These are phyloP conservation scores for Hyposoter dolosus DNA, from an alignment of 2,888 invertebrate species.

Conservation along the genomic window DNA sequence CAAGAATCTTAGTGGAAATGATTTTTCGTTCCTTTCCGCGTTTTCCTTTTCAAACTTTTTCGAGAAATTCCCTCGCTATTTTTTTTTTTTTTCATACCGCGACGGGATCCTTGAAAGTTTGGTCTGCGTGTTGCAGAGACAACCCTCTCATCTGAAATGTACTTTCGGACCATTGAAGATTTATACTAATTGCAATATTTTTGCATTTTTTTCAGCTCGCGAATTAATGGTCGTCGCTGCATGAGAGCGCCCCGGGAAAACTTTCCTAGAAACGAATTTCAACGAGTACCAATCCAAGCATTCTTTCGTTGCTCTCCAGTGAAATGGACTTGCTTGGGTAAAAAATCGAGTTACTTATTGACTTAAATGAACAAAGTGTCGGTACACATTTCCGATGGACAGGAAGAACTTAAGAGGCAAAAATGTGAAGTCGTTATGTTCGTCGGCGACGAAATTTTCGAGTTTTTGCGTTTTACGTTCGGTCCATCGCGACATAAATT, in stretches of 20 bases:
- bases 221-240: conserved; percentile 2
- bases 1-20: not conserved
- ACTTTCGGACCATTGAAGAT: conserved; percentile 4
- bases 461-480: conserved; percentile 27
- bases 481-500: not conserved
- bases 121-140: not conserved
- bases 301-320: not conserved
- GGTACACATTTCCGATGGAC: not conserved
- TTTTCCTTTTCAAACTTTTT: not conserved
- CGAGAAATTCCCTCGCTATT: not conserved
- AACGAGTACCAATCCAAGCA: not conserved
- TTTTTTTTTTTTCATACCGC: not conserved
- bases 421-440: not conserved
- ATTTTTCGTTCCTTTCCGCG: not conserved
- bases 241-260: not conserved
- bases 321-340: not conserved
- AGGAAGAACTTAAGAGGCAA: conserved; percentile 17
- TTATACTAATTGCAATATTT: conserved; percentile 11
- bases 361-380: not conserved
- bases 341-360: not conserved
- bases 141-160: not conserved
- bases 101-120: not conserved
- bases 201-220: not conserved
- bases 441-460: not conserved
- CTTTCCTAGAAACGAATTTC: not conserved